Percentiles rank a stretch among this genome's conserved stretches.
Conservation (phyloP, 2,888 invertebrate genomes). For the Scaeva pyrastri region DNA sequence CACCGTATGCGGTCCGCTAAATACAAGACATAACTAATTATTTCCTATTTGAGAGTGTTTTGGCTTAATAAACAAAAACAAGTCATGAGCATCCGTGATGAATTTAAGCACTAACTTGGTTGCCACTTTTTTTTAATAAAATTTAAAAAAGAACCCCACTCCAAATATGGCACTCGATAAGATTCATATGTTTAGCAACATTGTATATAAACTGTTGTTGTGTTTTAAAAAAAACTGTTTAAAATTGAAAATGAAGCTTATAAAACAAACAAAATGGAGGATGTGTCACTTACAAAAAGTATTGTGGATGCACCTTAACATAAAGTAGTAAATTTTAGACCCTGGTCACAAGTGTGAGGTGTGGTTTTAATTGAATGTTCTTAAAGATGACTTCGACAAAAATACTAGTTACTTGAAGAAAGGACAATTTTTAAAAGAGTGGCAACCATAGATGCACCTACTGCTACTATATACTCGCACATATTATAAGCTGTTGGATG, state of each 20-base stretch:
- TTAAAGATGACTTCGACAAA: no score
- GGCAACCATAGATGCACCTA: constrained; percentile 5
- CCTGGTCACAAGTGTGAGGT: no score
- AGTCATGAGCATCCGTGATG: constrained; percentile 59
- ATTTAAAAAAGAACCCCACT: neutral
- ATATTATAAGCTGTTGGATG: constrained; percentile 8
- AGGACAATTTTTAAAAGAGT: neutral
- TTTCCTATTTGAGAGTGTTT: constrained; percentile 70
- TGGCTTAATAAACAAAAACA: constrained; percentile 53
- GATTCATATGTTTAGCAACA: no score
- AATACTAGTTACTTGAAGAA: neutral
- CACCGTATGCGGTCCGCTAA: constrained; percentile 75
- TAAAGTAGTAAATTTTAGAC: no score
- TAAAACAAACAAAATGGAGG: no score
- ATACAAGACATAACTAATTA: constrained; percentile 75
- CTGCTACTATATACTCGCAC: neutral
- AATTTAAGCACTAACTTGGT: neutral
- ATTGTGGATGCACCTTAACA: no score
- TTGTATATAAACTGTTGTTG: no score
- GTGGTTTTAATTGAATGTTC: no score
- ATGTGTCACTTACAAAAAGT: no score
- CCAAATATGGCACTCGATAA: neutral
- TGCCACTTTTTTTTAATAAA: neutral
- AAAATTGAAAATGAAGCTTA: no score
- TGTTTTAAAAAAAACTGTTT: no score